Evolutionary conservation across 2,888 invertebrate genomes (phyloP).

Genomic region (Papilio demoleus): DNA sequence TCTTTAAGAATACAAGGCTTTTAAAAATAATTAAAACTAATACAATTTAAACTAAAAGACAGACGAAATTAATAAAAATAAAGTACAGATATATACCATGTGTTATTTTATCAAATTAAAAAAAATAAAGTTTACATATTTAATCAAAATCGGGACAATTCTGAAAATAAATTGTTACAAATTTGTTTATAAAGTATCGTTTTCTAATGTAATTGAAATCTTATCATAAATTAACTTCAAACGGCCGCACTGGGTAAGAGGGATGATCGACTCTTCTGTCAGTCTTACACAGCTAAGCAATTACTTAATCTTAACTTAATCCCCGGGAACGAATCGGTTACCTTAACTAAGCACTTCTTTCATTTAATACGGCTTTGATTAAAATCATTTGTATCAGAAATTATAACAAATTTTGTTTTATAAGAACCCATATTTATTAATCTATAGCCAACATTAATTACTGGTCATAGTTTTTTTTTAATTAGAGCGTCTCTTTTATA

Average conservation of each 20-base stretch:
- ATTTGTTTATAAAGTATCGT: slow-evolving; percentile 33
- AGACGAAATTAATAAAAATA: too few species aligned
- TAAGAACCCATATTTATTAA: too few species aligned
- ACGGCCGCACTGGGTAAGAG: slow-evolving; percentile 11
- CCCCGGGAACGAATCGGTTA: slow-evolving; percentile 12
- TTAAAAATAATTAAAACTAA: not conserved
- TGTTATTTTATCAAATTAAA: not conserved
- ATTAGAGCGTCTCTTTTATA: too few species aligned
- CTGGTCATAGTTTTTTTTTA: too few species aligned
- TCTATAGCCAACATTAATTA: too few species aligned
- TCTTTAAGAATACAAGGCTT: too few species aligned
- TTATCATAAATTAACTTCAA: slow-evolving; percentile 34
- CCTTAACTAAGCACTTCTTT: slow-evolving; percentile 8
- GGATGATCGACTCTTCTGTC: slow-evolving; percentile 34
- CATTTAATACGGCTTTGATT: slow-evolving; percentile 1
- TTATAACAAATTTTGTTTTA: too few species aligned
- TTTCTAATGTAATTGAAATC: slow-evolving; percentile 36
- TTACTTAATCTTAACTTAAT: slow-evolving; percentile 32
- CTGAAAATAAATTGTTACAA: too few species aligned
- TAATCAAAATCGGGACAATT: too few species aligned
- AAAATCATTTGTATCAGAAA: not conserved
- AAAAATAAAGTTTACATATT: too few species aligned
- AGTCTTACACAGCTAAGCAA: slow-evolving; percentile 30
- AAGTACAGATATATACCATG: too few species aligned
- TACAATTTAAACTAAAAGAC: not conserved